Base-by-base conservation (phyloP, 2,113 vertebrate genomes). In the Ailurus styani region DNA sequence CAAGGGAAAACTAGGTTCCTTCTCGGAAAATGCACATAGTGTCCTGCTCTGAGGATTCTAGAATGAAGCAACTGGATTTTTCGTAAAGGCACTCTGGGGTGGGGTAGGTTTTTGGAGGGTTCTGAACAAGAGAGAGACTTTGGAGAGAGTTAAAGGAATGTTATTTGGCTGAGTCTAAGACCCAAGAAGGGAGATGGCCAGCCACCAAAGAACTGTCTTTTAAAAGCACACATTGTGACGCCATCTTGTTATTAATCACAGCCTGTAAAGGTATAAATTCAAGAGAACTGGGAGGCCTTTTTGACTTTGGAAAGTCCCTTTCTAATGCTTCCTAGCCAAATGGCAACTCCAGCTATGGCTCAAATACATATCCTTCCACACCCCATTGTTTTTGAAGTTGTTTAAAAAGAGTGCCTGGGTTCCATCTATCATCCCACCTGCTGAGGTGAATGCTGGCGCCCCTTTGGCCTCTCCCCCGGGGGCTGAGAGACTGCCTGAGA, bases 1-100 rank as follows among this genome's bases (percentile, higher is more conserved):
- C 86, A 93, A 34, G 82, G 93, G 97, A 83, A 91, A 91, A 20
- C 0, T 57, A 95, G 93, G 68, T 81, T 96, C 64, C 91, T 1
- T 79, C 4, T 21, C 0, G 1, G 90, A 94, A 84, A 37, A 75
- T 14, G 3, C 31, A 31, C 31, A 20, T 7, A 0, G 2, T 64
- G 50, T 60, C 40, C 54, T 88, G 40, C 47, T 88, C 7, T 31
- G 70, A 50, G 45, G 66, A 40, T 66, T 86, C 86, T 34, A 27
- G 64, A 87, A 52, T 55, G 45, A 96, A 81, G 42, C 47, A 17
- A 3, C 21, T 40, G 42, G 34, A 18, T 31, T 81, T 31, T 85
- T 68, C 89, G 31, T 23, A 52, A 60, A 85, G 78, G 72, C n/a
- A 15, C 27, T 81, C 12, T 50, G 23, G 20, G 5, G 9, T 6